Percentiles rank a stretch among this genome's conserved stretches.
phyloP scores from a whole-genome alignment of 23 tunicate genomes.

The Aplidium turbinatum region DNA sequence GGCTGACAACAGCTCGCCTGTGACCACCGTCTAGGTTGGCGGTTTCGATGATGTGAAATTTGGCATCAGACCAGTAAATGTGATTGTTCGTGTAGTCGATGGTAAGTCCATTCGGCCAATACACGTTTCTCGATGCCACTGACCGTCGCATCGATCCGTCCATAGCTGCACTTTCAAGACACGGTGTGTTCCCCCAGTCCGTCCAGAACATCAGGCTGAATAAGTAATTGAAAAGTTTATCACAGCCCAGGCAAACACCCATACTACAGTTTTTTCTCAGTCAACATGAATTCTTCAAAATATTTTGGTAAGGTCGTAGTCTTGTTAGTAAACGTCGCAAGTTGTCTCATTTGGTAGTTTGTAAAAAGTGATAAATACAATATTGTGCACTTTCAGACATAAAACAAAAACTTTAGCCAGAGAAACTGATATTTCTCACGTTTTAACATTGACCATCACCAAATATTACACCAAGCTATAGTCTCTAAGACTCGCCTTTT shows the following conservation, averaged over 20 bases:
- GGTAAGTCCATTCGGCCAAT: constrained; percentile 91
- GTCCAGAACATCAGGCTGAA: constrained; percentile 86
- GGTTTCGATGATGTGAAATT: constrained; percentile 81
- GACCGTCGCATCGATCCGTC: constrained; percentile 56
- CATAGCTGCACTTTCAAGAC: constrained; percentile 77
- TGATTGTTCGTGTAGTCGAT: constrained; percentile 66
- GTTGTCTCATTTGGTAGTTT: too few species aligned
- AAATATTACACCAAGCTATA: too few species aligned
- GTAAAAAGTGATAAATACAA: too few species aligned
- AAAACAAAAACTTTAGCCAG: too few species aligned
- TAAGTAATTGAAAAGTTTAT: neutral
- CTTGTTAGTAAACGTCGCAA: too few species aligned
- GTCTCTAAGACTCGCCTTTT: constrained; percentile 78
- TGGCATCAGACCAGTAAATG: constrained; percentile 84
- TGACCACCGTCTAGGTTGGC: constrained; percentile 58
- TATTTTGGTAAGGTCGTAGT: too few species aligned
- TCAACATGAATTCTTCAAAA: too few species aligned
- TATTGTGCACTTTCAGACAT: too few species aligned
- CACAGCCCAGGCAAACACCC: too few species aligned
- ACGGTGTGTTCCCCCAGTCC: constrained; percentile 81
- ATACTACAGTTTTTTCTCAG: too few species aligned
- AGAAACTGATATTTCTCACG: too few species aligned
- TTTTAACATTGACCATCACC: too few species aligned
- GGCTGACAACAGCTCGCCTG: constrained; percentile 60
- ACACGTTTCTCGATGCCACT: constrained; percentile 48